Base-by-base conservation (phyloP, 2,113 vertebrate species). In the Sylvietta virens region DNA sequence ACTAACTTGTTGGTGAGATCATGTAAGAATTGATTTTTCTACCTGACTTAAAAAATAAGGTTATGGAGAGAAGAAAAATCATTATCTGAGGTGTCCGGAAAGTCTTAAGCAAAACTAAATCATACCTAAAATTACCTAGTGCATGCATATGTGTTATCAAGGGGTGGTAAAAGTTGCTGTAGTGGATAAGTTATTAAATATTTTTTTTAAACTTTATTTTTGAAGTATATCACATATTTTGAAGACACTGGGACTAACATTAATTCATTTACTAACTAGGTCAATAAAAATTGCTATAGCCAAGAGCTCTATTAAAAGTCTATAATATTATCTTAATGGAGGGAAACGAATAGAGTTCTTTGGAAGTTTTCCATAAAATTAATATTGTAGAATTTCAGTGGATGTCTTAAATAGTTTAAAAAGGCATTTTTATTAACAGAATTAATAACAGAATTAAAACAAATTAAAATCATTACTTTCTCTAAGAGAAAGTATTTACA, bases 291-390 rank as follows among this genome's bases (percentile, higher is more conserved):
- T 73, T 92, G 94, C 97, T 96, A 95, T 84, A 97, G 94, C 89
- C 92, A 91, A 95, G 91, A 94, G 93, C 91, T 97, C 93, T 97
- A 98, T 98, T 98, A 98, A 95, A 98, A 98, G 94, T 97, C 95
- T 96, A 98, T 98, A 97, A 98, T 95, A 96, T 95, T 97, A 97
- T 97, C 90, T 97, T 98, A 98, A 98, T 97, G 95, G 94, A 94
- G 58, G 80, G 84, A 97, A 97, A 96, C 85, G 88, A 97, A 98
- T 95, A 97, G 79, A 97, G 92, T 96, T 94, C 93, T 95, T 70
- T 98, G 97, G 97, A 98, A 97, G 88, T 97, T 97, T 94, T 97
- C 97, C 97, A 97, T 95, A 76, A 97, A 97, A 97, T 98, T 97
- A 97, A 97, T 96, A 97, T 84, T 97, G 90, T 66, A 73, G 94